These are phyloP conservation scores for Campopleginae sp. DNA, from an alignment of 2,888 invertebrate genomes.

Conservation along the genomic window DNA sequence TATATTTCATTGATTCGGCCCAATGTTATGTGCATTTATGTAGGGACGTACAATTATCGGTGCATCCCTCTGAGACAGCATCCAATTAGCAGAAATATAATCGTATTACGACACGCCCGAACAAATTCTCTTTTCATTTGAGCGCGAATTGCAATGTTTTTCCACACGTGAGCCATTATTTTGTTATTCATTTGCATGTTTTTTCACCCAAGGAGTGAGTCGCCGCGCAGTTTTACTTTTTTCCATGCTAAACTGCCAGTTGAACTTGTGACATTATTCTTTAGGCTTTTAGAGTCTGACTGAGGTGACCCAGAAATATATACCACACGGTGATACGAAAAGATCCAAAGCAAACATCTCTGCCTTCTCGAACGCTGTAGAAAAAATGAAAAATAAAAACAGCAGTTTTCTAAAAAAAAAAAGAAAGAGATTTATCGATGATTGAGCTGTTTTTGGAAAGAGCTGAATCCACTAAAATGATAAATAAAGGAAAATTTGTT, in stretches of 20 bases:
- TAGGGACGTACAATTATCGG: conserved; percentile 33
- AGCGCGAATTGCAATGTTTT: conserved; percentile 5
- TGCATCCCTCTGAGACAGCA: conserved; percentile 18
- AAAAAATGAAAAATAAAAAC: too few species aligned
- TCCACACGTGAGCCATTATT: not conserved
- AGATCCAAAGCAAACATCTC: too few species aligned
- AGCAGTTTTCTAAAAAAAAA: too few species aligned
- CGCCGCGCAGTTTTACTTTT: not conserved
- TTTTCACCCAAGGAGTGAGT: not conserved
- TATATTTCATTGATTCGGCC: not conserved
- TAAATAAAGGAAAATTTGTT: too few species aligned
- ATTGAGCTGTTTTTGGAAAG: too few species aligned
- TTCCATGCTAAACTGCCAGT: not conserved
- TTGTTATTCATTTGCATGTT: not conserved
- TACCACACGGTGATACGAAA: not conserved
- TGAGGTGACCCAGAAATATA: not conserved
- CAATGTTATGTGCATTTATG: not conserved
- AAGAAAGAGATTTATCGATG: too few species aligned
- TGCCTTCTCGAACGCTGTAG: too few species aligned
- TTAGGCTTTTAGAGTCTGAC: not conserved
- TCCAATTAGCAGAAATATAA: conserved; percentile 44
- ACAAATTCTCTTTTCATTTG: not conserved
- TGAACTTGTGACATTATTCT: not conserved
- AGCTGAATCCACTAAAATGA: too few species aligned
- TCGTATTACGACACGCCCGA: conserved; percentile 35